Conservation (phyloP, 2,888 invertebrate genomes). For the Molorchus minor region DNA sequence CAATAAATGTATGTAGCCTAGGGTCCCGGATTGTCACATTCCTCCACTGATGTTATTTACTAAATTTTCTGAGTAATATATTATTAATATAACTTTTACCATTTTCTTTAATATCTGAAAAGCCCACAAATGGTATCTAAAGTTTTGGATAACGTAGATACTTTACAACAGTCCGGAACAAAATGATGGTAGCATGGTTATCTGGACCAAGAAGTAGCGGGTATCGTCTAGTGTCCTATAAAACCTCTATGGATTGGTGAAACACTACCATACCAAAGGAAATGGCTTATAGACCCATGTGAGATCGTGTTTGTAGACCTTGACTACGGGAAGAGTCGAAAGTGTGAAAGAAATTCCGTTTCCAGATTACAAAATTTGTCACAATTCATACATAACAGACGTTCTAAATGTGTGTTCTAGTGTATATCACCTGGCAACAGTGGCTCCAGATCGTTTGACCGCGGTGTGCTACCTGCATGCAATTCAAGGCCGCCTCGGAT, state of each 20-base stretch:
- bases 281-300: neutral
- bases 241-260: neutral
- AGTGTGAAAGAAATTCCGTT: neutral
- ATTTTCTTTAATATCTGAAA: no score
- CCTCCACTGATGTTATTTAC: no score
- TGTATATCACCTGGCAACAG: conserved; percentile 22
- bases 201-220: no score
- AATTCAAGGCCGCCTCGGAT: conserved; percentile 48
- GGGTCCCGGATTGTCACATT: no score
- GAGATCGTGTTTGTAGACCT: neutral
- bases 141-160: no score
- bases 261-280: neutral
- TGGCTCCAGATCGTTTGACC: conserved; percentile 45
- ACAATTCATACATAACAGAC: neutral
- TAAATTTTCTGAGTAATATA: no score
- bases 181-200: no score
- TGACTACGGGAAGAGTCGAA: neutral
- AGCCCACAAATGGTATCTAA: no score
- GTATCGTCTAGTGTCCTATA: no score
- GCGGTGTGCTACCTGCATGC: conserved; percentile 41
- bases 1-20: no score
- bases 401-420: neutral
- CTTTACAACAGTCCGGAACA: no score
- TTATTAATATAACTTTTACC: no score
- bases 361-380: neutral